Evolutionary conservation across 2,888 invertebrate species (phyloP), one percentile per base, ranked within the genome.

Genomic region (Acholoe squamosa): DNA sequence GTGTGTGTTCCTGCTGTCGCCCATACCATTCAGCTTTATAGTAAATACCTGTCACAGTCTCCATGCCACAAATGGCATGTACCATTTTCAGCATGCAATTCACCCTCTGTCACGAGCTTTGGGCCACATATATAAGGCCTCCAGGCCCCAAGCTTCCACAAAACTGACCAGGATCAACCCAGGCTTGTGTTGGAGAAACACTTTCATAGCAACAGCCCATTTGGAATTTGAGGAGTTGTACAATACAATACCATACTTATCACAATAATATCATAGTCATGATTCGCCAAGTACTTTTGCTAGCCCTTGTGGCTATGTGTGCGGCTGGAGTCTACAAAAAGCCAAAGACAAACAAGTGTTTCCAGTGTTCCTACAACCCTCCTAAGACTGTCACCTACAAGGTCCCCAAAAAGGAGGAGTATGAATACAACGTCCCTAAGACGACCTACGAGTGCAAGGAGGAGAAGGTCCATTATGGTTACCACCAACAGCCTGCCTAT

Each of bases 381-480:
- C 34, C 84, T 43, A 84, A 84, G 84, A 84, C 51, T 1, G 12
- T 25, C 43, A 84, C 84, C 14, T 84, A 84, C 84, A 84, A 84
- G 51, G 84, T 84, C 22, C 84, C 84, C 51, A 84, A 51, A n/a
- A 33, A 84, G 84, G 84, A 84, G 51, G 84, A 34, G 43, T 84
- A 84, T 43, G 84, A 84, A 43, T 84, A 84, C 43, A 84, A 84
- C 7, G 84, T 84, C 10, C 84, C 84, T 3, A 84, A 33, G 33
- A 84, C 84, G 34, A 84, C n/a, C 34, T 84, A 84, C 84, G 84
- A 84, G n/a, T 84, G 84, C 34, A 84, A 84, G 43, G 43, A 84
- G 84, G 84, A 84, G 51, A 84, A 84, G 84, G 84, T 84, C 5
- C 28, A 33, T 34, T 43, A 34, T 25, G 51, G 84, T 5, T 51